Percentiles rank a stretch among this genome's conserved stretches.
Conservation (phyloP, 2,113 vertebrate genomes). For the Plotosus lineatus region DNA sequence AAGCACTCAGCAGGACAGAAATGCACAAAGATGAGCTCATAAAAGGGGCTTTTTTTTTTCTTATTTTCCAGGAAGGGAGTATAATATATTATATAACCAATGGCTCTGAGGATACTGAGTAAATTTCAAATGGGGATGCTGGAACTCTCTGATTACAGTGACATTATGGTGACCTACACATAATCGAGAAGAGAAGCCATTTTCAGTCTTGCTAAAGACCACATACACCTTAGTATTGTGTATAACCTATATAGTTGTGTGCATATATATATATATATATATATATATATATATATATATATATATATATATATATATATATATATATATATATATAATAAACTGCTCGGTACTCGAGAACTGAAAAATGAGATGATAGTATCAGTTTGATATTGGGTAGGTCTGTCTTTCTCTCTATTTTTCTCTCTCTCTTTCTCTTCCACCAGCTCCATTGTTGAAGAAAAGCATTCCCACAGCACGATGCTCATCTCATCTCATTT, state of each 20-base stretch:
- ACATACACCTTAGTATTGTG: not conserved
- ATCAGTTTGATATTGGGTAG: too few species aligned
- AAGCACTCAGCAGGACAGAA: not conserved
- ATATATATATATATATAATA: too few species aligned
- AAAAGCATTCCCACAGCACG: too few species aligned
- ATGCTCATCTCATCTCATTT: too few species aligned
- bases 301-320: not conserved
- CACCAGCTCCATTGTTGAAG: too few species aligned
- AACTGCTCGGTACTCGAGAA: too few species aligned
- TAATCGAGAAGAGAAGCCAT: not conserved
- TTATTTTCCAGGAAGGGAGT: not conserved
- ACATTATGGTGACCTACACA: conserved; percentile 28
- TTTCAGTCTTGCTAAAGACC: not conserved
- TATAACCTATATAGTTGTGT: too few species aligned
- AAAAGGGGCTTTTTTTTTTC: not conserved
- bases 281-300: not conserved
- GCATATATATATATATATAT: not conserved
- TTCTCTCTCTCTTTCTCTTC: too few species aligned
- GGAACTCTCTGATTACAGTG: conserved; percentile 30
- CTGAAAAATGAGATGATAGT: too few species aligned
- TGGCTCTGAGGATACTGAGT: conserved; percentile 15
- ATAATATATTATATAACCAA: conserved; percentile 30
- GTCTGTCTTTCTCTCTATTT: too few species aligned
- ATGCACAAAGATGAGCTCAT: not conserved
- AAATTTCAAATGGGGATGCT: not conserved